These are phyloP conservation scores for Pissodes strobi DNA, from an alignment of 1,140 invertebrate genomes.

Conservation along the genomic window DNA sequence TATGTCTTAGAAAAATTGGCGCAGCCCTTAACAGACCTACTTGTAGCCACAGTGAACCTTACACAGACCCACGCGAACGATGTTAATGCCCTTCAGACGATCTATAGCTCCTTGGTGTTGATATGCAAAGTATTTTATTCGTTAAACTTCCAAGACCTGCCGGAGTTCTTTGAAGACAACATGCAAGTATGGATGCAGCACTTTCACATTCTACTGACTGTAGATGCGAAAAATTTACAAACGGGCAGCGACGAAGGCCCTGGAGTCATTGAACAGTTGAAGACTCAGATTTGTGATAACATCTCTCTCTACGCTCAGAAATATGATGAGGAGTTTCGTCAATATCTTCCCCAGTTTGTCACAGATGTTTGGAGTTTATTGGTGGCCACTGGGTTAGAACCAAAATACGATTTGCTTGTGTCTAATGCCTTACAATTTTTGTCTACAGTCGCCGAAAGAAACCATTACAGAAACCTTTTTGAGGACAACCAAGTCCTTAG, in stretches of 20 bases:
- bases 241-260: slow-evolving; percentile 82
- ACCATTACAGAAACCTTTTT: slow-evolving; percentile 86
- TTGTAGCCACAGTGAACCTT: slow-evolving; percentile 84
- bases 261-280: slow-evolving; percentile 87
- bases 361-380: slow-evolving; percentile 91
- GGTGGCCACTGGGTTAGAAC: slow-evolving; percentile 77
- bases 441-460: slow-evolving; percentile 89
- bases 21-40: slow-evolving; percentile 88
- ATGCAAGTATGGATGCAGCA: slow-evolving; percentile 93
- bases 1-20: slow-evolving; percentile 94
- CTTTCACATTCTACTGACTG: slow-evolving; percentile 80
- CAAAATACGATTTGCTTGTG: slow-evolving; percentile 94
- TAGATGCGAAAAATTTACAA: slow-evolving; percentile 75
- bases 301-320: slow-evolving; percentile 94
- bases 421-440: slow-evolving; percentile 96
- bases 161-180: slow-evolving; percentile 98
- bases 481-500: slow-evolving; percentile 84
- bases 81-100: slow-evolving; percentile 78
- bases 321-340: slow-evolving; percentile 95
- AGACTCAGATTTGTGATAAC: slow-evolving; percentile 96
- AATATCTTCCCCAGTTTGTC: slow-evolving; percentile 88
- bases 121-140: slow-evolving; percentile 97
- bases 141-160: slow-evolving; percentile 94
- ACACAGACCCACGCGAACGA: slow-evolving; percentile 79
- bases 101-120: slow-evolving; percentile 86